Base-by-base conservation (phyloP, 2,113 vertebrate genomes). In the Madoqua kirkii region DNA sequence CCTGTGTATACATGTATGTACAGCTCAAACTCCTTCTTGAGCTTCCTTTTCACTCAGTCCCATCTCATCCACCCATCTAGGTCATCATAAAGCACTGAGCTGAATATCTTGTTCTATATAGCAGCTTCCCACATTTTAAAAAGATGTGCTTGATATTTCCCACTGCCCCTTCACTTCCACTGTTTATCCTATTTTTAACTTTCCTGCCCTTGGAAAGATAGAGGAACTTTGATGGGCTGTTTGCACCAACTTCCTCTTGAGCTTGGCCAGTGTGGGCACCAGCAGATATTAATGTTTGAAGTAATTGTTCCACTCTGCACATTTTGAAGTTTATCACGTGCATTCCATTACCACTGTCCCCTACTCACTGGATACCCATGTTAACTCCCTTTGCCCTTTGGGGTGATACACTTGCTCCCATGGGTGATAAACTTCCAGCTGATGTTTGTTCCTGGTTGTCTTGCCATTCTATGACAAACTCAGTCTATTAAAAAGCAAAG, bases 241-340 rank as follows among this genome's bases (percentile, higher is more conserved):
- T 19, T 13, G 17, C 25, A 50, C 7, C 31, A 48, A 27, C 6
- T 36, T 85, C 19, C 27, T 48, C 31, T 55, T 95, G 27, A 85
- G 59, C 23, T 45, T 71, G 36, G 16, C 29, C n/a, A 74, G 2
- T 25, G 9, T 14, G 55, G 21, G 19, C 43, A 16, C n/a, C 14
- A 62, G 23, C 9, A 87, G 45, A 17, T 33, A 23, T 31, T 10
- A 52, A 25, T 0, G 3, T 25, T 36, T 84, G 86, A 36, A 29
- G 25, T 16, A 67, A 23, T 23, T 43, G 12, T 62, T 7, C 15
- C 4, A 17, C 15, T 60, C 2, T 29, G 36, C 6, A 92, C 21
- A 40, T n/a, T 9, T 54, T 40, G 60, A 12, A 23, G 4, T 23
- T 1, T 9, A 59, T 16, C 0, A 7, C 3, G 16, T 31, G 12